A percentile compares a stretch with the other conserved stretches of the same genome.
Evolutionary conservation across 2,113 vertebrate species (phyloP).

Genomic region (Cryptotis parvus): DNA sequence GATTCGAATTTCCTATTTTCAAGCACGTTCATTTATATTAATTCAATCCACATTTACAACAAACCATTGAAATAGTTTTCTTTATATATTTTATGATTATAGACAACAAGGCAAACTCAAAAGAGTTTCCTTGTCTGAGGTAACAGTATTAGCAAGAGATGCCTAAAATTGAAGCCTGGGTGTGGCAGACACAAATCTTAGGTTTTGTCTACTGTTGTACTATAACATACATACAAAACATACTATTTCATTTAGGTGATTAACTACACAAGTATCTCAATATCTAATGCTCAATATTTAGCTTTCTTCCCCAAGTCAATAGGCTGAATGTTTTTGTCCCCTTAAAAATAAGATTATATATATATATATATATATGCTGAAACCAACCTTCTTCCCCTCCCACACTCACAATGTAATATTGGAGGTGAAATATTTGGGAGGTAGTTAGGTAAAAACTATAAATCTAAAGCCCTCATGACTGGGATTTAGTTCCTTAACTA

Average conservation of each 20-base stretch:
- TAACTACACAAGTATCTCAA: background rate
- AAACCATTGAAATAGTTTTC: background rate
- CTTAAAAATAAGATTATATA: too few relatives aligned
- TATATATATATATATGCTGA: background rate
- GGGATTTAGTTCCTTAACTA: background rate
- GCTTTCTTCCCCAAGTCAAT: background rate
- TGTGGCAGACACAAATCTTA: background rate
- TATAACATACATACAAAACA: too few relatives aligned
- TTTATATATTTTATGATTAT: slow-evolving; percentile 12
- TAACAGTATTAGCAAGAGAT: slow-evolving; percentile 35
- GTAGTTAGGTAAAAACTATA: background rate
- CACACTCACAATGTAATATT: background rate
- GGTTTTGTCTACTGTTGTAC: background rate
- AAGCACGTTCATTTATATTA: slow-evolving; percentile 24
- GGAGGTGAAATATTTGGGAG: background rate
- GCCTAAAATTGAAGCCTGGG: slow-evolving; percentile 8
- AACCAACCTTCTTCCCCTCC: background rate
- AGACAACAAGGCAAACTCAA: slow-evolving; percentile 30
- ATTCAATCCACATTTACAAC: slow-evolving; percentile 2
- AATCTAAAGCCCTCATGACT: background rate
- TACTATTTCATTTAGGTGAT: background rate
- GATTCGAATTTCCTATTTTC: slow-evolving; percentile 1
- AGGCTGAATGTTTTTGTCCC: background rate
- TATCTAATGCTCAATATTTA: slow-evolving; percentile 31
- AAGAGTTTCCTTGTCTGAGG: background rate